A percentile compares a stretch with the other conserved stretches of the same genome.
Conservation (phyloP, 2,888 invertebrate species). For the Cybosia mesomella region DNA sequence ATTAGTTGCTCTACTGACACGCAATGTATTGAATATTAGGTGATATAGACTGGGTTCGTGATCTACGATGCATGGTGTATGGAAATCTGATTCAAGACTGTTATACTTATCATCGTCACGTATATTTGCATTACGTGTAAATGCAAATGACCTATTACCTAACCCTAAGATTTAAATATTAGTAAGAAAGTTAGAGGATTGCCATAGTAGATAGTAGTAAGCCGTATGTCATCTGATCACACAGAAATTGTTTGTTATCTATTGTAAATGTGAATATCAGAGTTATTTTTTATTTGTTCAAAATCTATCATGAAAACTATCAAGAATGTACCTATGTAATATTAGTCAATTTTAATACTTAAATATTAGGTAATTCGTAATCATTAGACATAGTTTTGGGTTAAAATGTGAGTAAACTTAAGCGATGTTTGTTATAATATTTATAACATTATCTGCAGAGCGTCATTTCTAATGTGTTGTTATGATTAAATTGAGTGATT, state of each 20-base stretch:
- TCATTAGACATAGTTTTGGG: background rate
- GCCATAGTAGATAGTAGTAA: slow-evolving; percentile 47
- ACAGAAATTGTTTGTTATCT: slow-evolving; percentile 8
- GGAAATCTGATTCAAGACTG: slow-evolving; percentile 24
- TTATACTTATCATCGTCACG: slow-evolving; percentile 34
- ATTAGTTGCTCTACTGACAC: background rate
- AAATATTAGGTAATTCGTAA: background rate
- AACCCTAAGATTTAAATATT: slow-evolving; percentile 41
- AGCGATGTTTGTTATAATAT: slow-evolving; percentile 78
- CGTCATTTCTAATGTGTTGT: slow-evolving; percentile 26
- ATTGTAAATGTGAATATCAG: background rate
- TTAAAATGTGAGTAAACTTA: background rate
- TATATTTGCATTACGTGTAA: slow-evolving; percentile 30
- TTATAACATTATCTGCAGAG: slow-evolving; percentile 68
- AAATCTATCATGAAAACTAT: background rate
- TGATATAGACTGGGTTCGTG: slow-evolving; percentile 12
- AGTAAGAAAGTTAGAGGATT: slow-evolving; percentile 31
- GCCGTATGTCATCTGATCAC: slow-evolving; percentile 14
- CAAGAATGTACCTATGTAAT: background rate
- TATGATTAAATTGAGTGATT: slow-evolving; percentile 34
- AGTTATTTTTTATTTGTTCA: background rate
- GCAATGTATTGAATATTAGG: slow-evolving; percentile 8
- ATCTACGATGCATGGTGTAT: slow-evolving; percentile 21
- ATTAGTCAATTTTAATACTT: slow-evolving; percentile 1
- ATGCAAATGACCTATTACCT: slow-evolving; percentile 39